Conservation (phyloP, 1,140 invertebrate genomes). For the Cotesia glomerata region DNA sequence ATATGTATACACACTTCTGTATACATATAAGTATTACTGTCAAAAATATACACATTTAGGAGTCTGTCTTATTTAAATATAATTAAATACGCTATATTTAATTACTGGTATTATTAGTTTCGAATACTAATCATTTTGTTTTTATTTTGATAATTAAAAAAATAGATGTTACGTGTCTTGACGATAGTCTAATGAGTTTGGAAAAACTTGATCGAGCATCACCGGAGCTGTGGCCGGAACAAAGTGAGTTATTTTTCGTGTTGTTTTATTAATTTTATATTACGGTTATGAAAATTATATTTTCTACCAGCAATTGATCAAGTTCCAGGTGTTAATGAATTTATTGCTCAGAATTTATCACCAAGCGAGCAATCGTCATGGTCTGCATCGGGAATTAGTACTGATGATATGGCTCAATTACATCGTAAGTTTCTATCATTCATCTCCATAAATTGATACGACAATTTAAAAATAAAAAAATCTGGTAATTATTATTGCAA, state of each 20-base stretch:
- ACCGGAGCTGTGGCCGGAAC: conserved; percentile 92
- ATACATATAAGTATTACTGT: no score
- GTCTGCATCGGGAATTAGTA: conserved; percentile 46
- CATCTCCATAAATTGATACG: not conserved
- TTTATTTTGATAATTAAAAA: not conserved
- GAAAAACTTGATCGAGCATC: conserved; percentile 90
- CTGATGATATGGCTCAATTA: conserved; percentile 57
- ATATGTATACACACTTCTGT: not conserved
- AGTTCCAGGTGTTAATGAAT: conserved; percentile 65
- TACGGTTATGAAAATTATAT: conserved; percentile 18
- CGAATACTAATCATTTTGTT: conserved; percentile 36
- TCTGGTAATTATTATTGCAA: no score
- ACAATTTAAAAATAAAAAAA: no score
- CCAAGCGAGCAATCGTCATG: conserved; percentile 51
- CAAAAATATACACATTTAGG: no score
- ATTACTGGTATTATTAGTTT: not conserved
- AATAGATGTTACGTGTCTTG: conserved; percentile 64
- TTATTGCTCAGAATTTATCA: conserved; percentile 60
- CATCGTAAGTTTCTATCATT: conserved; percentile 50
- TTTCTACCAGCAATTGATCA: conserved; percentile 51
- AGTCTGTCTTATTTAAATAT: no score
- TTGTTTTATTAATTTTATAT: not conserved
- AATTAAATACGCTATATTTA: no score
- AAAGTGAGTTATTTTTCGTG: conserved; percentile 71
- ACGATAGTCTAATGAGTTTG: conserved; percentile 78